Conservation (phyloP, 2,888 invertebrate genomes). For the Tillus elongatus region DNA sequence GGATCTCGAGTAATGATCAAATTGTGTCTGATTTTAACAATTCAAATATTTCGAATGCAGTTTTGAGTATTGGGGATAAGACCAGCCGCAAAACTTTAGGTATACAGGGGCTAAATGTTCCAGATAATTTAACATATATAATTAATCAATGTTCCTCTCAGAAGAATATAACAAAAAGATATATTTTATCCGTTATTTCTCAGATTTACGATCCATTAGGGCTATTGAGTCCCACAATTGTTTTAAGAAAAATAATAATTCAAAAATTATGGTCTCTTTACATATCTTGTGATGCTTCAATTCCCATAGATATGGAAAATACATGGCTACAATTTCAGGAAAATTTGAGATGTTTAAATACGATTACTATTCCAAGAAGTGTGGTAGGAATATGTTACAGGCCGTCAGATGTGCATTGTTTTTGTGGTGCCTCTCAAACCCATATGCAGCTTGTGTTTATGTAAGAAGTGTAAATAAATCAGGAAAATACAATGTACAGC, state of each 20-base stretch:
- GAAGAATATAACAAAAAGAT: neutral
- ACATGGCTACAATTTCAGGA: slow-evolving; percentile 3
- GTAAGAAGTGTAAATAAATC: neutral
- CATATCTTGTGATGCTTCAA: neutral
- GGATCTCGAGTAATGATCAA: slow-evolving; percentile 1
- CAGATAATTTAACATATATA: neutral
- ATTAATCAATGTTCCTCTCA: neutral
- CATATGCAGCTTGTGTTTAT: slow-evolving; percentile 4
- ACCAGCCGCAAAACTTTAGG: neutral
- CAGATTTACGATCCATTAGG: slow-evolving; percentile 6
- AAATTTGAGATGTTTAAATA: neutral
- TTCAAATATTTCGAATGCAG: neutral
- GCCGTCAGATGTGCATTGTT: neutral
- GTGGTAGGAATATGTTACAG: neutral
- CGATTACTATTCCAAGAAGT: neutral
- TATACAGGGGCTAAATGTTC: neutral
- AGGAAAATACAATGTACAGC: neutral
- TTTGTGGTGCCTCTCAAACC: neutral
- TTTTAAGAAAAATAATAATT: neutral
- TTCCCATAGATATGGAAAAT: slow-evolving; percentile 1
- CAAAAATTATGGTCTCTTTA: slow-evolving; percentile 5
- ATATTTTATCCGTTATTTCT: neutral
- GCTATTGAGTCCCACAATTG: neutral
- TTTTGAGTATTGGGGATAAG: neutral
- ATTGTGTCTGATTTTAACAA: neutral